These are phyloP conservation scores for Meta bourneti DNA, from an alignment of 2,888 invertebrate species.

Conservation along the genomic window DNA sequence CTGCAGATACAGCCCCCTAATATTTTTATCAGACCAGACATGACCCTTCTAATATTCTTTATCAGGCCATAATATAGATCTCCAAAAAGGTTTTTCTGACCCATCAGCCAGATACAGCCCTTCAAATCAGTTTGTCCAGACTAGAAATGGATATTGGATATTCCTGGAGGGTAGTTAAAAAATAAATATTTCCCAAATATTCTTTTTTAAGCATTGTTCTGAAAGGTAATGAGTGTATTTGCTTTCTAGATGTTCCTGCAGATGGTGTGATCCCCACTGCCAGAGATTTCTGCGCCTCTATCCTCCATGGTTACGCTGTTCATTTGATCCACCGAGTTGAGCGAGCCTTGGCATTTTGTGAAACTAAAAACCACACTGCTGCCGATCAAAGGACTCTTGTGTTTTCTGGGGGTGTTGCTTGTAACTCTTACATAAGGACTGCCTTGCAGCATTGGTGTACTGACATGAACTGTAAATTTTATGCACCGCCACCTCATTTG, in stretches of 20 bases:
- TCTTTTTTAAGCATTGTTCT: no score
- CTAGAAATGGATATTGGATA: no score
- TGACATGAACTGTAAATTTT: slow-evolving; percentile 83
- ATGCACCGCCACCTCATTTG: slow-evolving; percentile 89
- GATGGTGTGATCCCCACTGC: slow-evolving; percentile 77
- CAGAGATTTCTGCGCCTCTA: slow-evolving; percentile 90
- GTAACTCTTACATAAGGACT: slow-evolving; percentile 90
- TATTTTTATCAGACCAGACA: no score
- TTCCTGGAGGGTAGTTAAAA: no score
- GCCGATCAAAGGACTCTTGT: slow-evolving; percentile 82
- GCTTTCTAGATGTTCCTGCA: slow-evolving; percentile 69
- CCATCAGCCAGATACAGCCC: no score
- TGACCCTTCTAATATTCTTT: no score
- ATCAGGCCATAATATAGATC: no score
- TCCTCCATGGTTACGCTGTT: slow-evolving; percentile 87
- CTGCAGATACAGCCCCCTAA: no score
- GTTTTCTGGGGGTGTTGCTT: slow-evolving; percentile 97
- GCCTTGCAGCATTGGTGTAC: slow-evolving; percentile 87
- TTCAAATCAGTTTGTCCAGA: no score
- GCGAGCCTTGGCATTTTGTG: slow-evolving; percentile 89
- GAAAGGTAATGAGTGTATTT: no score
- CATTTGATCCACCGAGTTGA: slow-evolving; percentile 92
- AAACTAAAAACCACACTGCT: slow-evolving; percentile 85
- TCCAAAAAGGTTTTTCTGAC: no score
- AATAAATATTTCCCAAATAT: no score